Evolutionary conservation across 2,888 invertebrate species (phyloP).

Genomic region (Drosophila neutralis): DNA sequence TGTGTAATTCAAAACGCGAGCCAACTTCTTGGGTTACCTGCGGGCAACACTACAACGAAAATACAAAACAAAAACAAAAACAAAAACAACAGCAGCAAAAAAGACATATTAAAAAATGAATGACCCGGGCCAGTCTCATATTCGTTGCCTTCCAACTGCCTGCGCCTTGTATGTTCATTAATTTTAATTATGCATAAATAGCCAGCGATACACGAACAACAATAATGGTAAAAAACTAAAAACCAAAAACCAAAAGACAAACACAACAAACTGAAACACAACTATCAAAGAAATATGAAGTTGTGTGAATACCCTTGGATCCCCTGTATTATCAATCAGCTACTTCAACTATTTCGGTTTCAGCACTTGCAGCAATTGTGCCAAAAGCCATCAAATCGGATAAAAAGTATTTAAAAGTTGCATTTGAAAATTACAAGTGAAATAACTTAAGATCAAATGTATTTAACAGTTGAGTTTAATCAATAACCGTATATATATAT

Average conservation of each 20-base stretch:
- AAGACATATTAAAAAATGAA: not conserved
- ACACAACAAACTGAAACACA: constrained; percentile 1
- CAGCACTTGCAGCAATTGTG: not conserved
- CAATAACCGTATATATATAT: too few relatives aligned
- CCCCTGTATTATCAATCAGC: not conserved
- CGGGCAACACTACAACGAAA: constrained; percentile 45
- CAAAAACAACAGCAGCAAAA: constrained; percentile 4
- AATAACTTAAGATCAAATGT: too few relatives aligned
- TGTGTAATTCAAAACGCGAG: constrained; percentile 69
- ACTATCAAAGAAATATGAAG: not conserved
- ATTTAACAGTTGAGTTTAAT: too few relatives aligned
- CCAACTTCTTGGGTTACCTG: constrained; percentile 69
- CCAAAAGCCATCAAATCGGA: not conserved
- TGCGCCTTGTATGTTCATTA: constrained; percentile 69
- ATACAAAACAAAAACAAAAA: constrained; percentile 5
- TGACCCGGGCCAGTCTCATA: constrained; percentile 33
- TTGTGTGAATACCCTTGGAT: not conserved
- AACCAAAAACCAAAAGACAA: constrained; percentile 8
- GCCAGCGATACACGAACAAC: constrained; percentile 29
- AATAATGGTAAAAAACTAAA: constrained; percentile 5
- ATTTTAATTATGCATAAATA: constrained; percentile 75
- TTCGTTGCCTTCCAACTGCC: constrained; percentile 44
- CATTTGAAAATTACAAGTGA: too few relatives aligned
- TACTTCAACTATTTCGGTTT: not conserved
- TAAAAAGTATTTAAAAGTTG: too few relatives aligned